phyloP scores from a whole-genome alignment of 2,888 invertebrate genomes.

The Palloptera scutellata region DNA sequence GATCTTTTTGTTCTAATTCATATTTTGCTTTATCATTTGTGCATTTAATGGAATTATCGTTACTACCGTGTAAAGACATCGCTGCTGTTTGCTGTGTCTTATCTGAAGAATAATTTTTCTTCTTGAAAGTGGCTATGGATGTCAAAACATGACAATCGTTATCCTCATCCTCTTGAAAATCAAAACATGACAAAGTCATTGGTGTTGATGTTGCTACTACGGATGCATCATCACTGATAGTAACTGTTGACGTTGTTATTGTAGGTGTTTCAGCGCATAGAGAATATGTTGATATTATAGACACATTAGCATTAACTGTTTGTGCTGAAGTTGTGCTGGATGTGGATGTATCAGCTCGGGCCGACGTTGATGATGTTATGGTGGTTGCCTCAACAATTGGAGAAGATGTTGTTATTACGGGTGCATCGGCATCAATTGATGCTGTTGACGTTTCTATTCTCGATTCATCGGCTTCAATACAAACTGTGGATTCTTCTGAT shows the following conservation, averaged over 20 bases:
- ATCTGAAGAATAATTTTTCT: constrained; percentile 51
- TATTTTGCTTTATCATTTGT: constrained; percentile 24
- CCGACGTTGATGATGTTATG: too few relatives aligned
- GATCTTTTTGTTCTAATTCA: constrained; percentile 47
- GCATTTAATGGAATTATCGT: constrained; percentile 3
- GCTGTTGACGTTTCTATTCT: background rate
- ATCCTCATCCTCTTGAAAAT: constrained; percentile 80
- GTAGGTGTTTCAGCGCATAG: too few relatives aligned
- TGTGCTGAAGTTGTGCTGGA: too few relatives aligned
- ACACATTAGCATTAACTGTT: too few relatives aligned
- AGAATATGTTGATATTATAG: too few relatives aligned
- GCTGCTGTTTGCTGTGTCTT: constrained; percentile 37
- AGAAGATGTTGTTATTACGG: too few relatives aligned
- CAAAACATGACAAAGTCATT: constrained; percentile 72
- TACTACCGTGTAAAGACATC: background rate
- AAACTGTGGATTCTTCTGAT: background rate
- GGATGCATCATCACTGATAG: background rate
- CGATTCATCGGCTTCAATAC: background rate
- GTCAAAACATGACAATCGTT: constrained; percentile 65
- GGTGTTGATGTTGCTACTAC: constrained; percentile 21
- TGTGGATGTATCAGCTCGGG: too few relatives aligned
- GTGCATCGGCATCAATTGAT: background rate
- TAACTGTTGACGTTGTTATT: too few relatives aligned
- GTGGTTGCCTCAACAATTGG: too few relatives aligned
- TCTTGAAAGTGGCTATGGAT: constrained; percentile 51